Percentiles rank a stretch among this genome's conserved stretches.
phyloP scores from a whole-genome alignment of 2,797 vertebrate genomes.

The Sarcoramphus papa region DNA sequence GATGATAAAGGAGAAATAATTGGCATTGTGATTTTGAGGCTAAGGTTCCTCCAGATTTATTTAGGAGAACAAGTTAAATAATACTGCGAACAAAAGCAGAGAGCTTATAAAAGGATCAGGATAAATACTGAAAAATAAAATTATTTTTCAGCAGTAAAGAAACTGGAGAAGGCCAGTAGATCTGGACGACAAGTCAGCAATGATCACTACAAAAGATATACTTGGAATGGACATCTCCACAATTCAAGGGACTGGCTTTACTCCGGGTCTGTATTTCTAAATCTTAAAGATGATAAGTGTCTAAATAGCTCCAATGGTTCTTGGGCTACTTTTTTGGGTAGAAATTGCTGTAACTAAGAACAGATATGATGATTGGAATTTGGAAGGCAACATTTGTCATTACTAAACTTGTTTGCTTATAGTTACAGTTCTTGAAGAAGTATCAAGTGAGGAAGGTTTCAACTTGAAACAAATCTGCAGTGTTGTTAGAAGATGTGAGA shows the following conservation, averaged over 20 bases:
- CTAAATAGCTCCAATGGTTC: constrained; percentile 37
- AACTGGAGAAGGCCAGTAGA: constrained; percentile 56
- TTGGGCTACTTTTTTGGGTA: not conserved
- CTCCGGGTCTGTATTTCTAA: constrained; percentile 71
- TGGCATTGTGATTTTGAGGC: constrained; percentile 33
- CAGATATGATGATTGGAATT: constrained; percentile 69
- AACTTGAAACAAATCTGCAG: constrained; percentile 58
- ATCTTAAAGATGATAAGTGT: constrained; percentile 71
- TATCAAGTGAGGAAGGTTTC: constrained; percentile 59
- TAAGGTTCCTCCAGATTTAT: constrained; percentile 51
- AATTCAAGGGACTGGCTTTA: constrained; percentile 69
- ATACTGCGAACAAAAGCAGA: constrained; percentile 7
- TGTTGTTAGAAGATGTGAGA: constrained; percentile 45
- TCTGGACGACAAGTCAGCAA: constrained; percentile 57
- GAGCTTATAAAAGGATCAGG: constrained; percentile 49
- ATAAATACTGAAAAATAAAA: constrained; percentile 68
- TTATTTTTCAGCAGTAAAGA: constrained; percentile 53
- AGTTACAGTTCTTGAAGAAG: constrained; percentile 67
- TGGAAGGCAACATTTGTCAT: constrained; percentile 67
- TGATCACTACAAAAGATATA: constrained; percentile 70
- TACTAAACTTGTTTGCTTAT: constrained; percentile 67
- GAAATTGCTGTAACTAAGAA: constrained; percentile 70
- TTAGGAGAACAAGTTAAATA: constrained; percentile 54
- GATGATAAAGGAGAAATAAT: not conserved
- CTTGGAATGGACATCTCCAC: constrained; percentile 63